These are phyloP conservation scores for Aphelenchoides avenae DNA, from an alignment of 1,140 invertebrate species.

Conservation along the genomic window DNA sequence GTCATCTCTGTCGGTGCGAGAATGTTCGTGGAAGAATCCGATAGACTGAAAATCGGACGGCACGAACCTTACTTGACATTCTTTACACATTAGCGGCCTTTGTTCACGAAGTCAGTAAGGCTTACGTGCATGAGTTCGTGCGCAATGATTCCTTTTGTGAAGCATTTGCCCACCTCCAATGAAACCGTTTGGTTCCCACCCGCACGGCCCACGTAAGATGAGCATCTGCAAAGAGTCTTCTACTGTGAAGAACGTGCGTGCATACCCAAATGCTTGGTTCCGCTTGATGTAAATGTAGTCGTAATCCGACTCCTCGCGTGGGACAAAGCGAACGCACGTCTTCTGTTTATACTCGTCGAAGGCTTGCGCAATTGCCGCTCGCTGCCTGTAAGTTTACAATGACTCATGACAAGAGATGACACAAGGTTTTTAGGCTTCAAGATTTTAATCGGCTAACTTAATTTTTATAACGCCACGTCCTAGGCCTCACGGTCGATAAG, in stretches of 20 bases:
- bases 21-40: conserved; percentile 59
- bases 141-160: conserved; percentile 58
- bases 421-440: conserved; percentile 2
- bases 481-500: no score
- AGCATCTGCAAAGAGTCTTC: conserved; percentile 42
- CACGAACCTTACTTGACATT: conserved; percentile 12
- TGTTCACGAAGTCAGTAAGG: no score
- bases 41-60: conserved; percentile 1
- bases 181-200: conserved; percentile 59
- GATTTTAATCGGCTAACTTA: neutral
- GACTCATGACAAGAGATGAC: conserved; percentile 7
- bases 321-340: conserved; percentile 56
- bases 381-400: conserved; percentile 43
- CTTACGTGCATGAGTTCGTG: conserved; percentile 55
- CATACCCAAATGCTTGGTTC: conserved; percentile 53
- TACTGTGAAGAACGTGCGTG: neutral
- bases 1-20: conserved; percentile 54
- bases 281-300: conserved; percentile 59
- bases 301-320: conserved; percentile 45
- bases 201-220: conserved; percentile 57
- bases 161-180: conserved; percentile 58
- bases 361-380: conserved; percentile 58
- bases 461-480: no score
- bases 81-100: neutral
- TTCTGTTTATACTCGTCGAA: conserved; percentile 59